phyloP scores from a whole-genome alignment of 2,113 vertebrate genomes.

The Protobothrops mucrosquamatus region DNA sequence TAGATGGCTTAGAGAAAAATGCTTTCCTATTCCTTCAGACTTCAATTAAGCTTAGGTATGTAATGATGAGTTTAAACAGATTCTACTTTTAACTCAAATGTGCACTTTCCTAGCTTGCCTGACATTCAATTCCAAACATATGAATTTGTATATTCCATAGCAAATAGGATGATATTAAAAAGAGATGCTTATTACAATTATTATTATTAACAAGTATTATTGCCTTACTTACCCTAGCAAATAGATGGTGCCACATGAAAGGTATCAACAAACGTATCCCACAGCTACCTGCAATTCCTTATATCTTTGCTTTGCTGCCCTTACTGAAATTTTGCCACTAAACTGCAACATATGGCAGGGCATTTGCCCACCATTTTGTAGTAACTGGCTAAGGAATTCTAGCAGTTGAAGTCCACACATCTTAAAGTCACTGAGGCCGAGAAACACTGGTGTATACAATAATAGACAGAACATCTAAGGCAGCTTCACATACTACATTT shows the following conservation, averaged over 20 bases:
- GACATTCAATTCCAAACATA: slow-evolving; percentile 59
- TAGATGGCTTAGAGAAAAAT: slow-evolving; percentile 40
- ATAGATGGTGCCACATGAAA: background rate
- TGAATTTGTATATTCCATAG: slow-evolving; percentile 63
- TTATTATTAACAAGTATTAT: background rate
- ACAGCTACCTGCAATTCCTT: background rate
- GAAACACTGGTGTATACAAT: background rate
- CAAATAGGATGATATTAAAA: background rate
- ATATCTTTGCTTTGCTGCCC: background rate
- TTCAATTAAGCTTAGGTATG: background rate
- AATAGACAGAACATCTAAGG: background rate
- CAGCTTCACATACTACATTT: background rate
- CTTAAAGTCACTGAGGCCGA: background rate
- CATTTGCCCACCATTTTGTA: background rate
- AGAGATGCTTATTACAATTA: background rate
- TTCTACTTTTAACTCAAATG: slow-evolving; percentile 61
- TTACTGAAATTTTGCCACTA: background rate
- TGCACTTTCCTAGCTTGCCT: slow-evolving; percentile 40
- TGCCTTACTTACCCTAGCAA: background rate
- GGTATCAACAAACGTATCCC: background rate
- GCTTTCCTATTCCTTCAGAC: slow-evolving; percentile 49
- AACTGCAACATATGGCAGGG: background rate
- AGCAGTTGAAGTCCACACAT: background rate
- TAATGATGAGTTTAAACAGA: slow-evolving; percentile 3
- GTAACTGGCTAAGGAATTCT: background rate